Evolutionary conservation across 2,113 vertebrate genomes (phyloP).

Genomic region (Dolichotis patagonum): DNA sequence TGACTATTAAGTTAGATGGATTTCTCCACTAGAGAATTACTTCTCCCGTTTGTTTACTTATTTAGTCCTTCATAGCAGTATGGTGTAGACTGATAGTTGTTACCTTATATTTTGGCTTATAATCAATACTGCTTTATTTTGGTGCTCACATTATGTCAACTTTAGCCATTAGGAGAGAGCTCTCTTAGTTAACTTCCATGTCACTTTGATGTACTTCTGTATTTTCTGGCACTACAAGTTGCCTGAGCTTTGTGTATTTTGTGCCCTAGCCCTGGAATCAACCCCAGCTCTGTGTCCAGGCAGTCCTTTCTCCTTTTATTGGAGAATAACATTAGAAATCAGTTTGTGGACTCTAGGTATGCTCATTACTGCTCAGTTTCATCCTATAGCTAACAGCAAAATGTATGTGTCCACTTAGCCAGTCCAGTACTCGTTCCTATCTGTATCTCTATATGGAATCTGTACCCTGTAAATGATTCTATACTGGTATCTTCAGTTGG

Average conservation of each 20-base stretch:
- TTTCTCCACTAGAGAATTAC: neutral
- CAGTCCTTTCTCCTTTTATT: neutral
- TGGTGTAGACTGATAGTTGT: neutral
- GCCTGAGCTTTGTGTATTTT: slow-evolving; percentile 1
- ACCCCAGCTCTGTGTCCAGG: neutral
- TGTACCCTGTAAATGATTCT: neutral
- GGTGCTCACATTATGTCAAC: neutral
- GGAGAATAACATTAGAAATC: neutral
- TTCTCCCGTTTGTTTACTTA: neutral
- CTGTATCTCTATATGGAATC: neutral
- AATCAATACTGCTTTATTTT: slow-evolving; percentile 26
- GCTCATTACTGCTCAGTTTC: neutral
- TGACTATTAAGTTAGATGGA: neutral
- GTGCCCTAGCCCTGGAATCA: neutral
- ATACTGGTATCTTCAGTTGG: neutral
- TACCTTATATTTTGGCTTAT: neutral
- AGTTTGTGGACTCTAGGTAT: neutral
- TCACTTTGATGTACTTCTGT: neutral
- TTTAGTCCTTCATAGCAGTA: neutral
- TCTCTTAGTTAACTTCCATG: neutral
- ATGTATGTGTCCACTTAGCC: neutral
- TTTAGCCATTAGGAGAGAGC: neutral
- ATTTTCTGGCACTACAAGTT: neutral
- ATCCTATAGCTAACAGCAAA: neutral
- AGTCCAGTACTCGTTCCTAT: neutral